Conservation (phyloP, 2,888 invertebrate species). For the Caenorhabditis sp. region DNA sequence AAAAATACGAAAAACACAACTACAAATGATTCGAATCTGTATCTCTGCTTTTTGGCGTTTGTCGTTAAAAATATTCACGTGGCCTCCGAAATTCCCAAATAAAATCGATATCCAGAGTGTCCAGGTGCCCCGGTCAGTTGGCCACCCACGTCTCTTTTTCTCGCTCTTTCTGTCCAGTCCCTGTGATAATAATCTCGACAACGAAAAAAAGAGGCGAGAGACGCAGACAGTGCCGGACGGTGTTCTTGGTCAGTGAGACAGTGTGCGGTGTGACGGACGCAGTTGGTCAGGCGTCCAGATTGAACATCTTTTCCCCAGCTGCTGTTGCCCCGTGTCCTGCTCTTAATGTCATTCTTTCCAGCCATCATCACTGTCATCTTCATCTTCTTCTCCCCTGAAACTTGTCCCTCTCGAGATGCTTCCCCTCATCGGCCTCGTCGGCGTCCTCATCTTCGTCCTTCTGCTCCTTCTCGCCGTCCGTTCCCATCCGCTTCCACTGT, state of each 20-base stretch:
- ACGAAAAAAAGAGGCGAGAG: too few species aligned
- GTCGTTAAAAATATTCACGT: neutral
- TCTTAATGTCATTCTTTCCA: neutral
- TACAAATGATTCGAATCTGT: too few species aligned
- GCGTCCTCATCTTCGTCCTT: conserved; percentile 63
- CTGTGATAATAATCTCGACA: neutral
- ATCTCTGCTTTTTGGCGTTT: neutral
- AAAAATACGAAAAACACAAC: too few species aligned
- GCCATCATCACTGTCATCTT: too few species aligned
- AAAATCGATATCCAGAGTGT: conserved; percentile 16
- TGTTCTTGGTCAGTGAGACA: neutral
- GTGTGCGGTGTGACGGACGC: neutral
- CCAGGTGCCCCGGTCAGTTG: conserved; percentile 34
- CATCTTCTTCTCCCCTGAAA: conserved; percentile 4
- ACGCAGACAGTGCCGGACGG: neutral
- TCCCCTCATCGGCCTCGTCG: conserved; percentile 48
- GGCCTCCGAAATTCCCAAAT: neutral
- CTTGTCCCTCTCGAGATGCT: conserved; percentile 46
- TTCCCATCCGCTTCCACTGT: conserved; percentile 53
- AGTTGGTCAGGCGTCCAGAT: too few species aligned
- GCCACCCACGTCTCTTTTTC: conserved; percentile 2
- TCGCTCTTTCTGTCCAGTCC: too few species aligned
- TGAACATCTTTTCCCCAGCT: neutral
- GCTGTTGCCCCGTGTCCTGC: neutral
- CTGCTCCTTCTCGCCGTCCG: conserved; percentile 67